Base-by-base conservation (phyloP, 2,797 vertebrate genomes). In the Peromyscus nudipes region DNA sequence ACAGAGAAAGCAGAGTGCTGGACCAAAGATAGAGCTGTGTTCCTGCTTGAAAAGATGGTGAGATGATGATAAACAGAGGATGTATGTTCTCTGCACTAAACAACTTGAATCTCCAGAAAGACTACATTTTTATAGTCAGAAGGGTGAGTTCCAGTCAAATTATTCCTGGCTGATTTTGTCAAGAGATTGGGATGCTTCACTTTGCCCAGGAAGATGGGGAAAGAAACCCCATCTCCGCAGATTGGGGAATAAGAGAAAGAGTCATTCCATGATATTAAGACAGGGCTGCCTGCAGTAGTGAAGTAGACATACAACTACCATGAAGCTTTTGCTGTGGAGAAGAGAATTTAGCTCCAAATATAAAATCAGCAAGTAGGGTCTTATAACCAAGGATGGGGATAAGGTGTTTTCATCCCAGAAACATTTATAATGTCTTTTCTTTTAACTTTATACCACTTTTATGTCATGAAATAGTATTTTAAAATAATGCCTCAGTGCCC, bases 391-490 rank as follows among this genome's bases (percentile, higher is more conserved):
- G 16, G 9, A 80, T 37, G 12, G 14, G 8, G 7, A 81, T 62
- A 1, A 83, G 29, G 12, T 79, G 52, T 31, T 88, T 91, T 91
- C 84, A 43, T 71, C 83, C 57, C 43, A 64, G 69, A 97, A 94
- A 73, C 21, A 3, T 95, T 84, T 37, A 23, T 37, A 64, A 80
- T 29, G n/a, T 64, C 67, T 79, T 34, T 25, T 91, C 88, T 79
- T 23, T 76, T 79, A 19, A 83, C 25, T 79, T 94, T 73, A 34
- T 75, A 11, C 23, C 57, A 55, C 91, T 81, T 67, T 40, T 49
- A 49, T 81, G 49, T 31, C 76, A 77, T 69, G 89, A 67, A 92
- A 65, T 77, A 77, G 40, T 52, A 65, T 65, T 90, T 92, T 87
- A 79, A 96, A 79, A 31, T 91, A 67, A 64, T 60, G 43, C 21